Base-by-base conservation (phyloP, 2,888 invertebrate genomes). In the Pollenia labialis region DNA sequence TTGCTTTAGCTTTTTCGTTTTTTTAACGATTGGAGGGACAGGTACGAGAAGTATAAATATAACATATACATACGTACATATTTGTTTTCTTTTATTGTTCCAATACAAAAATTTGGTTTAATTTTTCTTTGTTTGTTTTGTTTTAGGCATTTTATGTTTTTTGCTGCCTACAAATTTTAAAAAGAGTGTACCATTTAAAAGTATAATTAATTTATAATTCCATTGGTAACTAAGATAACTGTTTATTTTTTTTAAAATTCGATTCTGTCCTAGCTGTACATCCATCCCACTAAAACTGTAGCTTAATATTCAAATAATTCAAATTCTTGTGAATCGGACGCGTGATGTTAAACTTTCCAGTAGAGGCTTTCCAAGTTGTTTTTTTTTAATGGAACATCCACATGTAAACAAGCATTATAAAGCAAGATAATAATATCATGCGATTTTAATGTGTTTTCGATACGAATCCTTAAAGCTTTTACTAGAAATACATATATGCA, bases 41-140 rank as follows among this genome's bases (percentile, higher is more conserved):
- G 46, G 16, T 60, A 18, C 1, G 10, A 68, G n/a, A 48, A 14
- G 48, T 18, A 54, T 54, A 54, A 9, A 3, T 16, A n/a, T 56
- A 3, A 23, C 3, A 23, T 11, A 3, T 11, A 56, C 54, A 10
- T 18, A 23, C 23, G n/a, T 50, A 40, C 48, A 32, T 16, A 58
- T 52, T 46, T 74, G 11, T 66, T 52, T 66, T 11, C 58, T n/a
- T 12, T 54, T 50, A 52, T 64, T 42, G 56, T 68, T 56, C 46
- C 50, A 42, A 68, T 58, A 60, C 11, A 68, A 62, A 69, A 46
- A 62, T 68, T 81, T 80, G 14, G 80, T 74, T 75, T 74, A 79
- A 81, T 83, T 88, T 82, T 85, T 56, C 74, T 72, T 58, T 42
- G 52, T 79, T 81, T 56, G 62, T 68, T 48, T 75, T 82, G 58